Evolutionary conservation across 2,113 vertebrate genomes (phyloP).

Genomic region (Bambusicola thoracicus): DNA sequence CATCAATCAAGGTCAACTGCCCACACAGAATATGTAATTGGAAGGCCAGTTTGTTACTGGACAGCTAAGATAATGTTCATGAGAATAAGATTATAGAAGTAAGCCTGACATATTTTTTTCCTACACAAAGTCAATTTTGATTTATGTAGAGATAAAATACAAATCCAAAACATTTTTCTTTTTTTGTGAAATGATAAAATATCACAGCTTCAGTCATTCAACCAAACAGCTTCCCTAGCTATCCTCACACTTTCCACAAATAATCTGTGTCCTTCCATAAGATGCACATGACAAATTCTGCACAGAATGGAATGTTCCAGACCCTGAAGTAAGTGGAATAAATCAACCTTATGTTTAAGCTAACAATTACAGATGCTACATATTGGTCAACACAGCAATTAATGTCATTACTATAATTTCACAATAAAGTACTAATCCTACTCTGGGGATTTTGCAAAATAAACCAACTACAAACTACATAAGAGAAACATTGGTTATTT

Average conservation of each 20-base stretch:
- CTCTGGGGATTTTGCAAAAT: not conserved
- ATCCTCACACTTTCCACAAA: not conserved
- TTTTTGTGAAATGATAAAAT: not conserved
- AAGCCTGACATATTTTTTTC: not conserved
- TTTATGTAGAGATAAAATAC: not conserved
- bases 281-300: not conserved
- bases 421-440: not conserved
- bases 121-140: slow-evolving; percentile 34
- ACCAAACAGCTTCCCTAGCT: not conserved
- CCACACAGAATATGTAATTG: not conserved
- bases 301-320: not conserved
- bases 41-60: not conserved
- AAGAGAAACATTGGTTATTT: not conserved
- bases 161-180: not conserved
- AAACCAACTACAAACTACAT: not conserved
- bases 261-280: not conserved
- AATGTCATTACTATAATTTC: not conserved
- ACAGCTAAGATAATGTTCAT: slow-evolving; percentile 5
- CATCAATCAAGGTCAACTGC: slow-evolving; percentile 11
- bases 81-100: slow-evolving; percentile 9
- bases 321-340: not conserved
- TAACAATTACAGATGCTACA: not conserved
- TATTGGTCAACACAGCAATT: not conserved
- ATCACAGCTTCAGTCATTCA: not conserved
- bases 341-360: not conserved